Percentiles rank a stretch among this genome's conserved stretches.
Conservation (phyloP, 2,113 vertebrate species). For the Callopanchax toddi region DNA sequence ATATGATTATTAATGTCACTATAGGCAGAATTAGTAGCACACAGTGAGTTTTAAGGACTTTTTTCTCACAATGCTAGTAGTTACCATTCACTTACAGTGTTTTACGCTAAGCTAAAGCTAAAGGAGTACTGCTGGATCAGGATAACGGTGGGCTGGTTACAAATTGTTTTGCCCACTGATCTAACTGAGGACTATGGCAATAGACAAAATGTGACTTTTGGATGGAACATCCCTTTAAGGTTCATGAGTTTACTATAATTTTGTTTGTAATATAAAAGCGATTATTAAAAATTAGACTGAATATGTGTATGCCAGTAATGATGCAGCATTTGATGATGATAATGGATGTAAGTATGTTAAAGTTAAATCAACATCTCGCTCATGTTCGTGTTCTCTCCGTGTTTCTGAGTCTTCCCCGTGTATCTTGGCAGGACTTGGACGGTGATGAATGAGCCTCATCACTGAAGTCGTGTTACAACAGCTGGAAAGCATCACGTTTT, state of each 20-base stretch:
- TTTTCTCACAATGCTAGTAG: no score
- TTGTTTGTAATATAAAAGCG: background rate
- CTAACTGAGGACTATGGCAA: no score
- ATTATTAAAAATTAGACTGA: background rate
- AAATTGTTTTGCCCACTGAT: no score
- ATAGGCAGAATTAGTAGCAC: no score
- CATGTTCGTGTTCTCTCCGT: constrained; percentile 9
- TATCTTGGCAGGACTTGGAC: constrained; percentile 49
- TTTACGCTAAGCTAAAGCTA: no score
- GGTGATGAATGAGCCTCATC: constrained; percentile 48
- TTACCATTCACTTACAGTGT: no score
- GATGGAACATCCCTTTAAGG: no score
- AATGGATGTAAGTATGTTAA: background rate
- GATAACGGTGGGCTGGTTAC: no score
- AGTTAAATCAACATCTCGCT: background rate
- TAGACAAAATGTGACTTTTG: no score
- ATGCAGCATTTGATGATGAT: background rate
- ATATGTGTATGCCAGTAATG: background rate
- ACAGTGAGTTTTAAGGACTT: no score
- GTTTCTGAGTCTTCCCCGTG: constrained; percentile 33
- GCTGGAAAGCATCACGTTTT: constrained; percentile 52
- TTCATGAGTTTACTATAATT: background rate
- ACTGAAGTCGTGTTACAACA: constrained; percentile 60
- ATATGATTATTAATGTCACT: no score
- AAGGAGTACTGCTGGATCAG: no score